Conservation (phyloP, 2,888 invertebrate species). For the Nebria salina region DNA sequence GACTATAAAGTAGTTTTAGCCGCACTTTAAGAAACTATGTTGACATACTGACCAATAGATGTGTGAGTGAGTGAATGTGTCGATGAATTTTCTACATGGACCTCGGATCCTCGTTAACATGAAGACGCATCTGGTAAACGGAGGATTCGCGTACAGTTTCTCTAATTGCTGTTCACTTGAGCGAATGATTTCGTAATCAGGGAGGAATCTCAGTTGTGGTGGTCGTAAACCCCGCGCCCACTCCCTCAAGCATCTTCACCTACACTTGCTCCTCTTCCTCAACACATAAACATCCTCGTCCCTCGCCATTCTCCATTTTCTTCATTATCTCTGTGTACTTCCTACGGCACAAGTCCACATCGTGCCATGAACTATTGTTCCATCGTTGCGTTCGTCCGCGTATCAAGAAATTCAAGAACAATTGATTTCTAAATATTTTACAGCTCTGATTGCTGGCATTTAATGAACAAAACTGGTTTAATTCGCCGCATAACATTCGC, state of each 20-base stretch:
- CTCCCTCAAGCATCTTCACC: conserved; percentile 48
- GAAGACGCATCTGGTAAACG: conserved; percentile 34
- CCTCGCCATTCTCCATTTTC: conserved; percentile 24
- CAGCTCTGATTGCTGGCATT: neutral
- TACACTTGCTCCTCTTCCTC: conserved; percentile 46
- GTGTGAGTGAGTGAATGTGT: conserved; percentile 10
- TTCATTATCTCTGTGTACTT: conserved; percentile 26
- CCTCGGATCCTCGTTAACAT: conserved; percentile 29
- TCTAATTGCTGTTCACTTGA: conserved; percentile 55
- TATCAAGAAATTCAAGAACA: conserved; percentile 13
- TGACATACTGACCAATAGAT: neutral
- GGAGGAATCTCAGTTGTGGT: conserved; percentile 54
- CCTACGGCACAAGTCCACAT: neutral
- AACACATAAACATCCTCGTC: conserved; percentile 30
- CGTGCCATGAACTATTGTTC: neutral
- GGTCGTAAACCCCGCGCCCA: conserved; percentile 54
- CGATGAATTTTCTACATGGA: neutral
- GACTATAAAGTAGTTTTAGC: too few species aligned
- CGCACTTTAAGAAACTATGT: neutral
- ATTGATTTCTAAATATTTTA: conserved; percentile 9
- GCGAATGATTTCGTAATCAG: conserved; percentile 58
- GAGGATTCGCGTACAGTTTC: conserved; percentile 31
- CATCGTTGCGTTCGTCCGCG: neutral
- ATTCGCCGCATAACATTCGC: neutral
- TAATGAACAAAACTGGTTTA: conserved; percentile 1